Base-by-base conservation (phyloP, 2,113 vertebrate species). In the Microtus oregoni region DNA sequence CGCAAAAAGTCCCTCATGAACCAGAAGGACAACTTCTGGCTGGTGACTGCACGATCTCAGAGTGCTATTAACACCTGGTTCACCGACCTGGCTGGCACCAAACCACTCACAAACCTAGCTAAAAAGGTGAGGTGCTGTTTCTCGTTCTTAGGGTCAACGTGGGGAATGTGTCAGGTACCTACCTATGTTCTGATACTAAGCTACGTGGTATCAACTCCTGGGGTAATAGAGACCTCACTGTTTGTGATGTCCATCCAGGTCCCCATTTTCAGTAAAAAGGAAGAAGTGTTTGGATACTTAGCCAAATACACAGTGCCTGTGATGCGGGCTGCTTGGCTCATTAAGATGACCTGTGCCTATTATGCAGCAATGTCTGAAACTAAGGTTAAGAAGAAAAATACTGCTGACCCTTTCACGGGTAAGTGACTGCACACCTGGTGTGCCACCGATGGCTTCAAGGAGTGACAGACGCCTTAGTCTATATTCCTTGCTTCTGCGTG, bases 291-390 rank as follows among this genome's bases (percentile, higher is more conserved):
- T 97, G 99, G 99, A 90, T 99, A 99, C 96, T 98, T 99, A 98
- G 99, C 99, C 0, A 99, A 99, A 97, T 99, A 99, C 98, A 99
- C 99, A 0, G 99, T 99, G 83, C 99, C 99, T 58, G 99, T 99
- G 41, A 99, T 99, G 99, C 98, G 99, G 68, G 99, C 99, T 17
- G 99, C 99, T 3, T 99, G 99, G 99, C 99, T 99, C 96, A 99
- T 99, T 96, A 99, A 99, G 98, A 99, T 99, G 99, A 99, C 99
- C 5, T 99, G 99, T 97, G 99, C 99, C 44, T 99, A 99, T 98
- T 99, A 99, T 28, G 99, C 99, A 92, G 99, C 99, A 94, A 99
- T 99, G 97, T 99, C 99, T 0, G 99, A 99, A 98, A 99, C 99
- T 58, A 99, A 99, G 99, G 99, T 99, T 98, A 99, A 99, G 97